phyloP scores from a whole-genome alignment of 2,888 invertebrate genomes.

The Atrina japonica region DNA sequence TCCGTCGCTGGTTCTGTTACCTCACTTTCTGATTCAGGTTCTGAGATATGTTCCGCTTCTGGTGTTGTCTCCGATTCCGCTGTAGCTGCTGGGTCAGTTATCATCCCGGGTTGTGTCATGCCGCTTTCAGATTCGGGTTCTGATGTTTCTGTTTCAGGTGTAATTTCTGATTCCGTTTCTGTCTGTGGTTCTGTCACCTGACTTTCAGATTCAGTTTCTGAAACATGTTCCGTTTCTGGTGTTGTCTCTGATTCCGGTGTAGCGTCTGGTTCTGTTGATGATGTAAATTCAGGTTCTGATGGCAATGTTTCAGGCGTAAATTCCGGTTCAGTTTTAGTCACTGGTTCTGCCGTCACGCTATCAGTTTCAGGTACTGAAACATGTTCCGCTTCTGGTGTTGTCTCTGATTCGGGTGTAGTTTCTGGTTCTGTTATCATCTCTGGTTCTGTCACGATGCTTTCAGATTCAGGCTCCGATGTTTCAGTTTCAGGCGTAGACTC shows the following conservation, averaged over 20 bases:
- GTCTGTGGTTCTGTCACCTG: slow-evolving; percentile 27
- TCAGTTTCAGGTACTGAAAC: slow-evolving; percentile 12
- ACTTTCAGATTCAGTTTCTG: slow-evolving; percentile 25
- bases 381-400: slow-evolving; percentile 24
- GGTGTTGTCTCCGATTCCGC: no score
- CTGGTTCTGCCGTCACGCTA: slow-evolving; percentile 35
- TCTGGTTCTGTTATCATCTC: slow-evolving; percentile 17
- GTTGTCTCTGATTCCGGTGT: slow-evolving; percentile 28
- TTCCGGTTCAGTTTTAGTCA: slow-evolving; percentile 35
- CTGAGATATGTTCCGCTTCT: neutral
- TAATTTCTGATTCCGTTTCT: slow-evolving; percentile 35
- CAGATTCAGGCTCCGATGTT: slow-evolving; percentile 22
- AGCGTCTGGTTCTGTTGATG: slow-evolving; percentile 38
- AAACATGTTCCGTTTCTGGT: slow-evolving; percentile 27
- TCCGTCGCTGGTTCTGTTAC: slow-evolving; percentile 22
- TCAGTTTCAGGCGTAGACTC: slow-evolving; percentile 38
- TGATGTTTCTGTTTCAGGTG: slow-evolving; percentile 42
- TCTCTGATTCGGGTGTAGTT: slow-evolving; percentile 23
- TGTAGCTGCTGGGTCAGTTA: no score
- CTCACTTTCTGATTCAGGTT: slow-evolving; percentile 19
- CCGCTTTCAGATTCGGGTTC: no score
- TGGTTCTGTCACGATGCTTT: slow-evolving; percentile 18
- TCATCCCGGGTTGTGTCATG: no score
- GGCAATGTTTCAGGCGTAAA: slow-evolving; percentile 9
- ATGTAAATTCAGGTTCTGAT: slow-evolving; percentile 26